These are phyloP conservation scores for Trochalopteron elliotii DNA, from an alignment of 2,113 vertebrate species.

Conservation along the genomic window DNA sequence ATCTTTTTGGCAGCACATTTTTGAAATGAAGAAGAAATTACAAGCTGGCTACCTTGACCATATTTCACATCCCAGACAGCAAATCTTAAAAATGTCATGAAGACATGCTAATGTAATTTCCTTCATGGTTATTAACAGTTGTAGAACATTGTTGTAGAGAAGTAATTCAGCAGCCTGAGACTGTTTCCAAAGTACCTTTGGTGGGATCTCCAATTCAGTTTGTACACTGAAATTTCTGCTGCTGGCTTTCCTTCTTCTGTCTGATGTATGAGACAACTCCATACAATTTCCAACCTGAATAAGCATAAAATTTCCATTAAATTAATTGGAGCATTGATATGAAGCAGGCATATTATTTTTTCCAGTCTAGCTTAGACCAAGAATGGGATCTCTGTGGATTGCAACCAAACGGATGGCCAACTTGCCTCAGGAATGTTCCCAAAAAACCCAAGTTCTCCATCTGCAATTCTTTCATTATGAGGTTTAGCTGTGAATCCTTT, in stretches of 20 bases:
- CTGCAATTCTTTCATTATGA: neutral
- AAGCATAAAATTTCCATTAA: neutral
- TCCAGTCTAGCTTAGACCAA: neutral
- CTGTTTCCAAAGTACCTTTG: neutral
- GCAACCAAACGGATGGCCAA: neutral
- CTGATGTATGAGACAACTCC: neutral
- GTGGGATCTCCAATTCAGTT: neutral
- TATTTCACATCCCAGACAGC: neutral
- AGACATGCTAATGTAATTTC: neutral
- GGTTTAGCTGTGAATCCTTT: neutral
- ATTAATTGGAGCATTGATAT: neutral
- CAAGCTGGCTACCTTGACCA: neutral
- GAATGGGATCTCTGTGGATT: neutral
- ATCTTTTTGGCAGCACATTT: neutral
- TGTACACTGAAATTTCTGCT: neutral
- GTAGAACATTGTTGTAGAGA: neutral
- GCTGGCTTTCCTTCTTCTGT: neutral
- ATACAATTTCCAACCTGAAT: neutral
- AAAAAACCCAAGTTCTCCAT: accelerated
- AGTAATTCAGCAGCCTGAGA: neutral
- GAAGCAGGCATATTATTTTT: neutral
- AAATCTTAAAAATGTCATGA: neutral
- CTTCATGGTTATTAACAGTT: neutral
- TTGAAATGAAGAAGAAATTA: neutral
- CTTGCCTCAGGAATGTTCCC: neutral